phyloP scores from a whole-genome alignment of 2,797 vertebrate genomes.

The Onychomys arenicola region DNA sequence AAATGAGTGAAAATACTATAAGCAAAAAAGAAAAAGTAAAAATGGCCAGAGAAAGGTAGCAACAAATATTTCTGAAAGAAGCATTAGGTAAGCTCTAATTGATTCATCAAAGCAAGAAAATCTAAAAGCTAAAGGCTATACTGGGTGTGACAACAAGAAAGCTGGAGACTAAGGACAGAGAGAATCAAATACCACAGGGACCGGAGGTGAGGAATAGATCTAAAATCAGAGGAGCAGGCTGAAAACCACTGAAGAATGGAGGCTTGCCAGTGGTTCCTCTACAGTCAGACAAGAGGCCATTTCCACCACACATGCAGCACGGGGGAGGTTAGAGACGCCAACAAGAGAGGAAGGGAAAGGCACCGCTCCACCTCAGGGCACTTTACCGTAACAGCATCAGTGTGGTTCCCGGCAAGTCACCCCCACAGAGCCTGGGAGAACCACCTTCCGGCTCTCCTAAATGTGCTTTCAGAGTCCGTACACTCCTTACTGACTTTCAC shows the following conservation, averaged over 20 bases:
- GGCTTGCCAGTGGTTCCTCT: neutral
- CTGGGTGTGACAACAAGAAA: neutral
- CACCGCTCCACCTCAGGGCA: too few species aligned
- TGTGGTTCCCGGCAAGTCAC: neutral
- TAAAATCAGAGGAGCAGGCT: neutral
- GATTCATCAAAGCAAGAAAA: conserved; percentile 29
- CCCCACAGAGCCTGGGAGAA: neutral
- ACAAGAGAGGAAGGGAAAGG: neutral
- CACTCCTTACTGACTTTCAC: neutral
- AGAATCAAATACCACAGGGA: neutral
- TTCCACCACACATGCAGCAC: neutral
- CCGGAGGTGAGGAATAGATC: neutral
- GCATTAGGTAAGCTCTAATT: neutral
- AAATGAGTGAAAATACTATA: conserved; percentile 15
- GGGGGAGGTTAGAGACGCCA: neutral
- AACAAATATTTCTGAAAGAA: neutral
- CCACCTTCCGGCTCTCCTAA: neutral
- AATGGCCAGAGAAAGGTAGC: neutral
- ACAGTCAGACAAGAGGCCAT: neutral
- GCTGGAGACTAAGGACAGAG: neutral
- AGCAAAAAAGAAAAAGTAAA: neutral
- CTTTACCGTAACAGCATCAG: neutral
- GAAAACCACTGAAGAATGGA: conserved; percentile 14
- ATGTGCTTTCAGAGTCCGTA: neutral
- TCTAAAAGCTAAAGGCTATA: neutral